Percentiles rank a stretch among this genome's conserved stretches.
These are phyloP conservation scores for Phoxinus phoxinus DNA, from an alignment of 2,113 vertebrate genomes.

Conservation along the genomic window DNA sequence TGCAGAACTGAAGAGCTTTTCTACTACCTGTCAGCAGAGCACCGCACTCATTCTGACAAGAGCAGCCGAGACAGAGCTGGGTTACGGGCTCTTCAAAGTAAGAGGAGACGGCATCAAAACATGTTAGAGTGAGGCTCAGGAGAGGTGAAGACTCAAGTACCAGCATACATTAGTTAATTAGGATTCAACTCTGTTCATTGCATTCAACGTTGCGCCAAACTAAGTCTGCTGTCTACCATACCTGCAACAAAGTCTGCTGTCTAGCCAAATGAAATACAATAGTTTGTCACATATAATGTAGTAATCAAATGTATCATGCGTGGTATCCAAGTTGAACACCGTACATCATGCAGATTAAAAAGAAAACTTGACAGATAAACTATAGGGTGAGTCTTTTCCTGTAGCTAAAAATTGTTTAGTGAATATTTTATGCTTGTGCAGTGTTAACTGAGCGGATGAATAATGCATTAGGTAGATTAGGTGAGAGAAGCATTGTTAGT, in stretches of 20 bases:
- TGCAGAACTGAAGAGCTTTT: constrained; percentile 56
- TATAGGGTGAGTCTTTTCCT: not conserved
- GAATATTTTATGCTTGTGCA: constrained; percentile 63
- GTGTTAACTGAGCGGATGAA: constrained; percentile 61
- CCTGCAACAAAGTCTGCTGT: not conserved
- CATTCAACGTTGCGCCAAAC: constrained; percentile 42
- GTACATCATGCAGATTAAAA: not conserved
- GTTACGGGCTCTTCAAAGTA: constrained; percentile 46
- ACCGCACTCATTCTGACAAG: constrained; percentile 4
- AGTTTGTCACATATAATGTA: not conserved
- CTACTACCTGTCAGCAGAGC: constrained; percentile 49
- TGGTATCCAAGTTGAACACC: not conserved
- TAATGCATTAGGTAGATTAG: constrained; percentile 59
- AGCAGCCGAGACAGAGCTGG: constrained; percentile 31
- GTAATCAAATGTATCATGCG: not conserved
- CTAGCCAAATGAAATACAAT: not conserved
- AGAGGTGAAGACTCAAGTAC: constrained; percentile 42
- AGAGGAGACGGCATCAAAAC: constrained; percentile 24
- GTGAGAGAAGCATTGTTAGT: constrained; percentile 59
- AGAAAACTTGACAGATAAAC: not conserved
- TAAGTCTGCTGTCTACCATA: not conserved
- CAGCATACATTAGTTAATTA: constrained; percentile 72
- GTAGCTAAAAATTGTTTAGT: constrained; percentile 31
- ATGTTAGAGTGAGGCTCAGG: constrained; percentile 25
- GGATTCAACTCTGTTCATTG: constrained; percentile 55